Conservation (phyloP, 2,888 invertebrate genomes). For the Deroplatys truncata region DNA sequence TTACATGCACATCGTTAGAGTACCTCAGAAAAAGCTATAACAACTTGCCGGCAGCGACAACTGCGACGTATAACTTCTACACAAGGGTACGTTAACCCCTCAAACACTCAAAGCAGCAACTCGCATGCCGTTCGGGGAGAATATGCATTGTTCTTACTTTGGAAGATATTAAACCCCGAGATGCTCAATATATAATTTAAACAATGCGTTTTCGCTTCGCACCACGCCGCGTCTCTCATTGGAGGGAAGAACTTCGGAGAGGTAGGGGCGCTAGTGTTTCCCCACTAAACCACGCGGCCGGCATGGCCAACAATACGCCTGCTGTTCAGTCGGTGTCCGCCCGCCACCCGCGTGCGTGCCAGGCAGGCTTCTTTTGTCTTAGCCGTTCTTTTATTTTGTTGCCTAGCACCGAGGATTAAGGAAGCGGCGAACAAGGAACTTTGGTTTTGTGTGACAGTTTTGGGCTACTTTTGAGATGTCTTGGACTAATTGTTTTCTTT, state of each 20-base stretch:
- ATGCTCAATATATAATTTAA: background rate
- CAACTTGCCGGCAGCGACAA: no score
- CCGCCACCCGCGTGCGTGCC: background rate
- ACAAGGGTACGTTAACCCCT: no score
- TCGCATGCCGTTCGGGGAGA: no score
- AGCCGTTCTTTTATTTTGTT: background rate
- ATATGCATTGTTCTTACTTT: background rate
- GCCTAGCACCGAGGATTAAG: background rate
- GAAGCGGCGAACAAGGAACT: background rate
- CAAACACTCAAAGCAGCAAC: no score
- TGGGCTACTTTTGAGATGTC: background rate
- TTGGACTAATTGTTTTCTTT: background rate
- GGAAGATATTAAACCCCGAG: background rate
- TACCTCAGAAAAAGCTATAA: no score
- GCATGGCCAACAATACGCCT: background rate
- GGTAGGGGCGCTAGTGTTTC: background rate
- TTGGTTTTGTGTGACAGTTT: background rate
- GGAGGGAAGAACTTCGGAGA: background rate
- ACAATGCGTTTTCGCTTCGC: background rate
- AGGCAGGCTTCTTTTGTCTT: background rate
- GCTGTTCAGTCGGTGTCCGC: background rate
- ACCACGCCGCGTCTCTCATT: background rate
- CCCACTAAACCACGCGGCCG: background rate
- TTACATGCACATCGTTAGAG: no score
- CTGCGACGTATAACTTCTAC: no score